Conservation (phyloP, 2,888 invertebrate genomes). For the Hipparchia sbordonii region DNA sequence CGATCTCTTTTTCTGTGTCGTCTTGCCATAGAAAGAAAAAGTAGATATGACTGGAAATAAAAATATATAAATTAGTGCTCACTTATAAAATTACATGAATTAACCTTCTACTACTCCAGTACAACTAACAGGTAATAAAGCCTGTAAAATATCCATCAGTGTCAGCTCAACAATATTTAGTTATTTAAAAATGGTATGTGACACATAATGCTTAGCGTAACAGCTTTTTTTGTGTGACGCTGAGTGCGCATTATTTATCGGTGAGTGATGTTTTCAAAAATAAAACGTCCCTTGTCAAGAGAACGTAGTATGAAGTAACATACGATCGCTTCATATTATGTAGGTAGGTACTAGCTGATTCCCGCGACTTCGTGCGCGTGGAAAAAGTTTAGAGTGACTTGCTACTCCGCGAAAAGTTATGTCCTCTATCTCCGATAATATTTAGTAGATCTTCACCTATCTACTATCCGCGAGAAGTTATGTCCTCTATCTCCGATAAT, state of each 20-base stretch:
- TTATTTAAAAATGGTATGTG: slow-evolving; percentile 63
- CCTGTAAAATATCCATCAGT: slow-evolving; percentile 58
- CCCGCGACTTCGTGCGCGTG: too few species aligned
- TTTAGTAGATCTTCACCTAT: too few species aligned
- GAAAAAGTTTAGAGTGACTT: too few species aligned
- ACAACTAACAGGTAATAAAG: slow-evolving; percentile 55
- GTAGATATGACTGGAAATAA: too few species aligned
- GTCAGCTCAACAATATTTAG: slow-evolving; percentile 65
- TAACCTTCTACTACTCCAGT: slow-evolving; percentile 44
- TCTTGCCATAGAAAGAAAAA: too few species aligned
- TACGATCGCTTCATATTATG: slow-evolving; percentile 71
- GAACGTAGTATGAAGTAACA: slow-evolving; percentile 46
- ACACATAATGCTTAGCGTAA: slow-evolving; percentile 66
- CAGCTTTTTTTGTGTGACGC: slow-evolving; percentile 66
- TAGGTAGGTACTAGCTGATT: slow-evolving; percentile 29
- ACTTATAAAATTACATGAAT: slow-evolving; percentile 41
- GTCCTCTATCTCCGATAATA: too few species aligned
- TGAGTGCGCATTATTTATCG: slow-evolving; percentile 71
- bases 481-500: too few species aligned
- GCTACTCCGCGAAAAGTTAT: too few species aligned
- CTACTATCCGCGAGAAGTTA: too few species aligned
- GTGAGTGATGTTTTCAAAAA: slow-evolving; percentile 81
- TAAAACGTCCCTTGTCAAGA: slow-evolving; percentile 69
- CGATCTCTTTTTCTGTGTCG: too few species aligned
- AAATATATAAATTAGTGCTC: too few species aligned